Evolutionary conservation across 2,113 vertebrate species (phyloP), one percentile per base, ranked within the genome.

Genomic region (Caranx melampygus): DNA sequence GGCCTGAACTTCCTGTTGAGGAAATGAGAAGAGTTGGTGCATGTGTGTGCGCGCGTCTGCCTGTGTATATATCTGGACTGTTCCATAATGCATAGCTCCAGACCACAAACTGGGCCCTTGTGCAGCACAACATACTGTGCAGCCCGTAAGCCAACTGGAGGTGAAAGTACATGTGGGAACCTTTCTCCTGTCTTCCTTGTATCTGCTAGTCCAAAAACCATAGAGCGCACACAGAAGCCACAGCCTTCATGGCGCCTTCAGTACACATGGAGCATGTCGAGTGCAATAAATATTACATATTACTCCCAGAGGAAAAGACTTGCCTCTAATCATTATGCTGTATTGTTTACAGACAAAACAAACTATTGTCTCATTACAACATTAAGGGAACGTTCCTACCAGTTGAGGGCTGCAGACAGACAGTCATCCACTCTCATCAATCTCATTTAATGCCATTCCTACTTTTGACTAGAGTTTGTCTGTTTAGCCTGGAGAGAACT

Each of bases 321-420:
- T 12, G 40, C 47, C 61, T 85, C 51, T 86, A 81, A 87, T 84
- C 58, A 79, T 80, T 75, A 67, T 11, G 37, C 42, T 67, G 58
- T 63, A 79, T 79, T 90, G 81, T 90, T 87, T 88, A 82, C 47
- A 84, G 84, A 74, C 71, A 69, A 85, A 88, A 87, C 62, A 77
- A 78, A 75, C 52, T 7, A 71, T 73, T 40, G 74, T 89, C 72
- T 72, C 62, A 59, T 79, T 71, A 75, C 31, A 31, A 63, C 72
- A 62, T 84, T 71, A 67, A 40, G 18, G 34, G 54, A 66, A 34
- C 18, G 52, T 40, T 72, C 52, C 71, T 69, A 49, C 9, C 10
- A 37, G 16, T 21, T 73, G 47, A 44, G 35, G n/a, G 15, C 26
- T 52, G 34, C 58, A 10, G 15, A 49, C 60, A 71, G 15, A 49